phyloP scores from a whole-genome alignment of 2,797 vertebrate genomes.

The Tapirus indicus region DNA sequence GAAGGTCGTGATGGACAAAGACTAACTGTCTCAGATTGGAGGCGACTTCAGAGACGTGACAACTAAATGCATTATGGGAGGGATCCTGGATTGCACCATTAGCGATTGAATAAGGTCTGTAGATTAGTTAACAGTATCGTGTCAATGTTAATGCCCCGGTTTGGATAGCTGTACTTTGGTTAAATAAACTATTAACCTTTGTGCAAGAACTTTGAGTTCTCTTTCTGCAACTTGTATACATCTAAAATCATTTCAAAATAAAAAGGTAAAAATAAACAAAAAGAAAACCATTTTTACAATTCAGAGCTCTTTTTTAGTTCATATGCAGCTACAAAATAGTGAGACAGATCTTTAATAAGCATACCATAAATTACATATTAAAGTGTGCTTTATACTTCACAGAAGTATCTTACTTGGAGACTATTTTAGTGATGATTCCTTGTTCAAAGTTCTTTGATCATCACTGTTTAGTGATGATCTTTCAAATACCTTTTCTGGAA shows the following conservation, averaged over 20 bases:
- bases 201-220: neutral
- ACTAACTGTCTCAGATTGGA: neutral
- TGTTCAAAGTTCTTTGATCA: neutral
- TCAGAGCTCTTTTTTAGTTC: neutral
- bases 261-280: neutral
- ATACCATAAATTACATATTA: neutral
- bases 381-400: neutral
- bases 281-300: neutral
- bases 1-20: neutral
- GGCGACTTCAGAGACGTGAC: neutral
- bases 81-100: neutral
- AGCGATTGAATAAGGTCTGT: neutral
- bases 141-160: neutral
- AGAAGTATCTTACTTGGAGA: neutral
- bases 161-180: neutral
- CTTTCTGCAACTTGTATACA: neutral
- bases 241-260: neutral
- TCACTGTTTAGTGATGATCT: neutral
- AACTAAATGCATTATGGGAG: neutral
- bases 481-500: slow-evolving; percentile 18
- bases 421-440: neutral
- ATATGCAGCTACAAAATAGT: neutral
- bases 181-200: slow-evolving; percentile 28
- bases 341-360: neutral
- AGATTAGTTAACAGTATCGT: neutral